Conservation (phyloP, 2,888 invertebrate species). For the Noctua janthe region DNA sequence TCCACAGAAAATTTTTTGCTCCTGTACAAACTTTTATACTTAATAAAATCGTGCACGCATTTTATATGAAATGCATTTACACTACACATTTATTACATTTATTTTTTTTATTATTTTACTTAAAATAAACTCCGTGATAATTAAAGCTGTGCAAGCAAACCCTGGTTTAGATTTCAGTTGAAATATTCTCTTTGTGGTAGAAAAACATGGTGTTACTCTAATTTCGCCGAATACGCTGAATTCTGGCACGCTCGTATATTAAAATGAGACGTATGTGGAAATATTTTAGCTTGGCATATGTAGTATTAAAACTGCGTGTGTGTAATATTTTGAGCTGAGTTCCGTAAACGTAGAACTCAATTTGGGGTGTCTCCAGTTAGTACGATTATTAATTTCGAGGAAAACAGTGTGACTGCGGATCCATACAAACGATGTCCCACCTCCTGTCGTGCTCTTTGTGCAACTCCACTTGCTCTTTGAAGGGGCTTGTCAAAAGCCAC, state of each 20-base stretch:
- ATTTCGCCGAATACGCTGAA: conserved; percentile 32
- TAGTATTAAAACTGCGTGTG: conserved; percentile 1
- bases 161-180: conserved; percentile 22
- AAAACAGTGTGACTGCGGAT: neutral
- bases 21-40: neutral
- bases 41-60: neutral
- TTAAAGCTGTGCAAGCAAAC: conserved; percentile 38
- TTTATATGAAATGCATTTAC: neutral
- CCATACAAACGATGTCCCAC: neutral
- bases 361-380: neutral
- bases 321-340: neutral
- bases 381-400: neutral
- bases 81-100: no score
- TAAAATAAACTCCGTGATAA: conserved; percentile 5
- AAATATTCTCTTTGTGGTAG: conserved; percentile 34
- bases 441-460: neutral
- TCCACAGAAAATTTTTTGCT: neutral
- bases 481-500: neutral
- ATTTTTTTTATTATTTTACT: conserved; percentile 4
- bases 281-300: conserved; percentile 6
- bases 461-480: neutral
- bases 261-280: conserved; percentile 36
- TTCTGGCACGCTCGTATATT: conserved; percentile 32
- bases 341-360: neutral
- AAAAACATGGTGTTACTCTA: conserved; percentile 24